Percentiles rank a stretch among this genome's conserved stretches.
phyloP scores from a whole-genome alignment of 2,113 vertebrate species.

The Hystrix cristata region DNA sequence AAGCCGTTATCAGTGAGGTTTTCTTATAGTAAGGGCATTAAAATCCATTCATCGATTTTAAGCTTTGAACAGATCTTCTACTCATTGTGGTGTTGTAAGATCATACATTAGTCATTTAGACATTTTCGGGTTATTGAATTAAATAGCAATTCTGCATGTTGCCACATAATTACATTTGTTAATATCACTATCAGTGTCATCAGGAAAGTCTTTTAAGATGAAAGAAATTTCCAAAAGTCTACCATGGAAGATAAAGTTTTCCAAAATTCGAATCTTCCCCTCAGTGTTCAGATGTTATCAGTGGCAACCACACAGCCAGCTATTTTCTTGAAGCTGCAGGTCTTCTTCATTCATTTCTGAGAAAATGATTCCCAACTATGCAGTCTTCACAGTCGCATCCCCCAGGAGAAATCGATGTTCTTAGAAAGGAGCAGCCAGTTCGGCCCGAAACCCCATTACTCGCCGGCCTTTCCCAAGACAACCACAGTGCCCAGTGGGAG shows the following conservation, averaged over 20 bases:
- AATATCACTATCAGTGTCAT: not conserved
- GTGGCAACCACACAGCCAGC: not conserved
- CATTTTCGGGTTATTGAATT: not conserved
- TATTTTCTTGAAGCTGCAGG: not conserved
- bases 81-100: not conserved
- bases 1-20: not conserved
- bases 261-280: slow-evolving; percentile 1
- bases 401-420: not conserved
- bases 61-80: not conserved
- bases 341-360: not conserved
- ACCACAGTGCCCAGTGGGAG: not conserved
- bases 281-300: not conserved
- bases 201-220: not conserved
- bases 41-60: slow-evolving; percentile 1
- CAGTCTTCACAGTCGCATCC: rapidly evolving
- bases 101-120: not conserved
- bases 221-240: not conserved
- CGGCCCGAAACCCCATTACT: not conserved
- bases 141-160: not conserved
- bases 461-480: not conserved
- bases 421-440: not conserved
- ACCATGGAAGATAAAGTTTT: not conserved
- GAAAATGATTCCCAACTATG: not conserved
- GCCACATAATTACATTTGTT: not conserved
- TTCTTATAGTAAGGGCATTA: not conserved